Evolutionary conservation across 2,797 vertebrate genomes (phyloP).

Genomic region (Tamandua tetradactyla): DNA sequence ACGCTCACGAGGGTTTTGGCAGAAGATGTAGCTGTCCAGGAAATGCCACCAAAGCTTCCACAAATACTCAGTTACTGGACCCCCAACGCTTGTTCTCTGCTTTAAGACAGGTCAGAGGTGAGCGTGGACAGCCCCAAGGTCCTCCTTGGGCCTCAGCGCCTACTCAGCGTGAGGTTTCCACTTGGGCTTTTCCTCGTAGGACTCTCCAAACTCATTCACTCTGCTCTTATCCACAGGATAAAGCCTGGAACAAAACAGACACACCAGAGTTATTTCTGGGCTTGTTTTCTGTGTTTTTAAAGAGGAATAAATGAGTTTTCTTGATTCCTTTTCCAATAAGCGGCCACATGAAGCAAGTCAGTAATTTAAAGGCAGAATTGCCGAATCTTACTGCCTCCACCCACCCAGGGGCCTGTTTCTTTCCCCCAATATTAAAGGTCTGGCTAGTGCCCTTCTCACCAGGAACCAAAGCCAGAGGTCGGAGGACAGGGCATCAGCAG

Average conservation of each 20-base stretch:
- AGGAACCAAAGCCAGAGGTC: neutral
- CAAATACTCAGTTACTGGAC: constrained; percentile 82
- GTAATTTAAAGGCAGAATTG: too few relatives aligned
- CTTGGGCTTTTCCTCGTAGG: constrained; percentile 90
- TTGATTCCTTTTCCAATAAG: neutral
- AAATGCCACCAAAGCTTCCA: constrained; percentile 78
- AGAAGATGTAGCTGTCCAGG: constrained; percentile 79
- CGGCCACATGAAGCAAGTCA: neutral
- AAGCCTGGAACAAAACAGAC: constrained; percentile 84
- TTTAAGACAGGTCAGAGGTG: constrained; percentile 62
- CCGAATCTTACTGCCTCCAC: neutral
- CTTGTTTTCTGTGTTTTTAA: too few relatives aligned
- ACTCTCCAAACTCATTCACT: constrained; percentile 91
- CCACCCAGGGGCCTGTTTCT: neutral
- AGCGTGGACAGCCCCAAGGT: constrained; percentile 74
- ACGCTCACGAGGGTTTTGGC: constrained; percentile 86
- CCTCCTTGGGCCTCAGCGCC: constrained; percentile 49
- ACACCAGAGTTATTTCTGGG: neutral
- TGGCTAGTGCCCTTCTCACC: neutral
- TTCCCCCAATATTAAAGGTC: neutral
- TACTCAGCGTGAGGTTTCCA: constrained; percentile 89
- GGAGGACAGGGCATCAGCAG: neutral
- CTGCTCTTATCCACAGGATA: constrained; percentile 93
- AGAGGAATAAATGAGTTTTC: neutral
- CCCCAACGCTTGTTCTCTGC: constrained; percentile 61